These are phyloP conservation scores for Brachionus koreanus DNA, from an alignment of 1,140 invertebrate species.

Conservation along the genomic window DNA sequence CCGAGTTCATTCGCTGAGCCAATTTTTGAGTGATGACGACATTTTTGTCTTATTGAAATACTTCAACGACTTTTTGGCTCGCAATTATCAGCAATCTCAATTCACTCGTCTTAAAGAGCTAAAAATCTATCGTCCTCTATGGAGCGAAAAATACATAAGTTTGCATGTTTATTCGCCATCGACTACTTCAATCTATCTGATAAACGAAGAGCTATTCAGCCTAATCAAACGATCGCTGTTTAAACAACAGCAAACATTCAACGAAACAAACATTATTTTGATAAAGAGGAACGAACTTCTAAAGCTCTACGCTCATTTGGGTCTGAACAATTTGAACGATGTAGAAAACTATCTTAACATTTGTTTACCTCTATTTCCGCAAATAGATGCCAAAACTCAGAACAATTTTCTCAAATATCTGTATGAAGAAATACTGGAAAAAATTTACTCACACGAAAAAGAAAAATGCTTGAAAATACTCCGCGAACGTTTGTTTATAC, in stretches of 20 bases:
- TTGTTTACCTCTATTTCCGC: neutral
- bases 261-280: neutral
- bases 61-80: constrained; percentile 39
- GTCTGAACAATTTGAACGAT: constrained; percentile 7
- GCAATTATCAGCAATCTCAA: neutral
- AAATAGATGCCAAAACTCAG: constrained; percentile 33
- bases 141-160: neutral
- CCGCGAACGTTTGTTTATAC: neutral
- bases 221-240: constrained; percentile 9
- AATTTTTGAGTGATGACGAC: constrained; percentile 32
- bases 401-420: constrained; percentile 38
- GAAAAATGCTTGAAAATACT: constrained; percentile 39
- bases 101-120: constrained; percentile 25
- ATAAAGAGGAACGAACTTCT: neutral
- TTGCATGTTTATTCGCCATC: neutral
- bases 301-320: constrained; percentile 33
- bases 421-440: constrained; percentile 34
- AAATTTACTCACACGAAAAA: constrained; percentile 40
- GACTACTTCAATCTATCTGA: neutral
- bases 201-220: constrained; percentile 16
- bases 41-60: constrained; percentile 35
- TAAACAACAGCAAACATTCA: constrained; percentile 2
- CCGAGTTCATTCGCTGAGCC: neutral
- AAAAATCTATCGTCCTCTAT: neutral
- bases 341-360: constrained; percentile 24